Conservation (phyloP, 2,888 invertebrate genomes). For the Masnerella sp. region DNA sequence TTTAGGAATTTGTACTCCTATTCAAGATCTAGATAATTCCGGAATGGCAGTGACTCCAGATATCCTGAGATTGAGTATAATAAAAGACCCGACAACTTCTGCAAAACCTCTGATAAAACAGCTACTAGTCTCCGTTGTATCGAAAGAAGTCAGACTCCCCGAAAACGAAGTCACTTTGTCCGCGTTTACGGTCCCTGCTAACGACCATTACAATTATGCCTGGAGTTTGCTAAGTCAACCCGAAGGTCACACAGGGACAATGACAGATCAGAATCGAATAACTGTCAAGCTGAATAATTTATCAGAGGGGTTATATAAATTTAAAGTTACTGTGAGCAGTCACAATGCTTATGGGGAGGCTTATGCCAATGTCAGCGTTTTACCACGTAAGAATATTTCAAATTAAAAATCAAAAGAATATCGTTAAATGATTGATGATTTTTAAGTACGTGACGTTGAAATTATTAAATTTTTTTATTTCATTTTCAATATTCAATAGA, state of each 20-base stretch:
- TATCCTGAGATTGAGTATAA: slow-evolving; percentile 42
- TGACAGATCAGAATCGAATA: slow-evolving; percentile 90
- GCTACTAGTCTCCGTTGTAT: slow-evolving; percentile 85
- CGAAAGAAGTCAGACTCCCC: slow-evolving; percentile 89
- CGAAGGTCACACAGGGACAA: slow-evolving; percentile 86
- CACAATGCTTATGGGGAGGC: slow-evolving; percentile 86
- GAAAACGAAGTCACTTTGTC: slow-evolving; percentile 90
- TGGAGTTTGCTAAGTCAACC: slow-evolving; percentile 94
- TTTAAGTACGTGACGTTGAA: no score
- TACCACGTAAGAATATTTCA: slow-evolving; percentile 80
- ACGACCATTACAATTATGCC: slow-evolving; percentile 89
- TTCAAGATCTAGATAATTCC: slow-evolving; percentile 62
- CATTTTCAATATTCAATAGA: no score
- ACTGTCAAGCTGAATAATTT: slow-evolving; percentile 90
- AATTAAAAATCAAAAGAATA: no score
- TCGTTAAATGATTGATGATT: no score
- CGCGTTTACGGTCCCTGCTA: slow-evolving; percentile 88
- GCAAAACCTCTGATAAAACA: slow-evolving; percentile 81
- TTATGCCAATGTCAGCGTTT: slow-evolving; percentile 92
- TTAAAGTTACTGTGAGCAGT: slow-evolving; percentile 91
- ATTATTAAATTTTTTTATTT: no score
- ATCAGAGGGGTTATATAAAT: slow-evolving; percentile 91
- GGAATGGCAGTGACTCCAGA: slow-evolving; percentile 65
- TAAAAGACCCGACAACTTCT: slow-evolving; percentile 71
- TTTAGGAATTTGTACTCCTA: slow-evolving; percentile 67